Base-by-base conservation (phyloP, 2,113 vertebrate species). In the Phaethon lepturus region DNA sequence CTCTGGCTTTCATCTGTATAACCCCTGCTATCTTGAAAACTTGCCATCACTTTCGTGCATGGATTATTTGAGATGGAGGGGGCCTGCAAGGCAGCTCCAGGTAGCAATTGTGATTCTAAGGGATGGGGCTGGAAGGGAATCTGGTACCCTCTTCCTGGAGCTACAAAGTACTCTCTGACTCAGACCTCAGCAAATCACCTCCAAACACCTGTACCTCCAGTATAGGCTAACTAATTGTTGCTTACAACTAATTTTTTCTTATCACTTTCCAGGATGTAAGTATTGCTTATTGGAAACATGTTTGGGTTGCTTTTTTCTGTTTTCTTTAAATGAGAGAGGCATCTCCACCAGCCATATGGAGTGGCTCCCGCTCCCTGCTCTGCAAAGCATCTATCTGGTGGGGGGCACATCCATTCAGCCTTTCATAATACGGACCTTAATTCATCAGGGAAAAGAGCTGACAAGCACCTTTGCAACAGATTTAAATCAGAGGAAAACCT, bases 241-340 rank as follows among this genome's bases (percentile, higher is more conserved):
- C 38, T 38, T 38, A 38, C 0, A 4, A 44, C 24, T 29, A 1
- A 17, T 15, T 44, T 56, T 68, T 50, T 35, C 6, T 50, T 63
- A 23, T 58, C 9, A 16, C 52, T 68, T 95, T 82, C 45, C 33
- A 72, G n/a, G 23, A 53, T 59, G 3, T 38, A 77, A 56, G 25
- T 35, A 35, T 50, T 67, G 35, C 42, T 93, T 44, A 53, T 55
- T 45, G 40, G 31, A 94, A 93, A 49, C 13, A 33, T 22, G 17
- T 78, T 93, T 82, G 60, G 24, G 22, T 59, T 79, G 29, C 2
- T 44, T 71, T 75, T 68, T 66, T 14, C 44, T 73, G 47, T 91
- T 79, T 93, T 76, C 66, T 90, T 95, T 90, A 68, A 86, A 49
- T 15, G 62, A 75, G 88, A 75, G 52, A 76, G 29, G 58, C 26